Percentiles rank a stretch among this genome's conserved stretches.
Conservation (phyloP, 2,113 vertebrate genomes). For the Labeo catla region DNA sequence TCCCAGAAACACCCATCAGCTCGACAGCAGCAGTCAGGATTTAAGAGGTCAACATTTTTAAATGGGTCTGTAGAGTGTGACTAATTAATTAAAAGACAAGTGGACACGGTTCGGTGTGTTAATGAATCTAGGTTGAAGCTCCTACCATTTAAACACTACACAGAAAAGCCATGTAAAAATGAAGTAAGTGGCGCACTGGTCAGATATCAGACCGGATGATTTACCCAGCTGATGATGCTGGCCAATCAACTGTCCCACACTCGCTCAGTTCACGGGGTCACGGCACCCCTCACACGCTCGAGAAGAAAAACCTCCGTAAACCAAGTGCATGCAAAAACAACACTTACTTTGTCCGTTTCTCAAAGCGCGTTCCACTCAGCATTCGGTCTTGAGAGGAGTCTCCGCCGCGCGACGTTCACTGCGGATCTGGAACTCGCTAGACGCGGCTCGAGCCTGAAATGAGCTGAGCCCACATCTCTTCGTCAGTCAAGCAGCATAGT, state of each 20-base stretch:
- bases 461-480: constrained; percentile 68
- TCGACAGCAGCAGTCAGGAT: not conserved
- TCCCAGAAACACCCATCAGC: not conserved
- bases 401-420: too few species aligned
- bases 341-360: not conserved
- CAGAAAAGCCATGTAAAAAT: not conserved
- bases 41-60: not conserved
- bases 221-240: not conserved
- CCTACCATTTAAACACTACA: not conserved
- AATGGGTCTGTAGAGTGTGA: not conserved
- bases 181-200: too few species aligned
- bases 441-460: not conserved
- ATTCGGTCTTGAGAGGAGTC: too few species aligned
- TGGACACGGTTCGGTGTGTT: not conserved
- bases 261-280: constrained; percentile 1
- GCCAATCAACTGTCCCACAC: not conserved
- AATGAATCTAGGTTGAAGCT: not conserved
- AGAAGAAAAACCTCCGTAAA: not conserved
- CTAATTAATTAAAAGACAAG: not conserved
- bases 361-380: too few species aligned
- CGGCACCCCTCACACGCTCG: constrained; percentile 48
- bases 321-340: not conserved
- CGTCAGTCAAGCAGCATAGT: constrained; percentile 84
- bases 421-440: too few species aligned
- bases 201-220: not conserved